Evolutionary conservation across 1,140 invertebrate genomes (phyloP), one percentile per base, ranked within the genome.

Genomic region (Dendroctonus valens): DNA sequence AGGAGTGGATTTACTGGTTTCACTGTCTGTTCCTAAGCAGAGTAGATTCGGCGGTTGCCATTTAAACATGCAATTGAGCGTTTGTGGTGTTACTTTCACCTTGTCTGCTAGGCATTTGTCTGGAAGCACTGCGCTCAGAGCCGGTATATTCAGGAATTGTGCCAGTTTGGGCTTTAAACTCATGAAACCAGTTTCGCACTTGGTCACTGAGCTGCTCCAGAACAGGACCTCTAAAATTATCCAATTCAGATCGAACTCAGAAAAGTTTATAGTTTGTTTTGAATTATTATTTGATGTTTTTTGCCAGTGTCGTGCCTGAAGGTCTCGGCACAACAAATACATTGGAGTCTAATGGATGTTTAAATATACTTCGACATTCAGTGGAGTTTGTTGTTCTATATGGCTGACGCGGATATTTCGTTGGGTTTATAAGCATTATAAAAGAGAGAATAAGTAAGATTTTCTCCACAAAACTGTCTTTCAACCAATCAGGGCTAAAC

Each of bases 71-170:
- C 14, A 48, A n/a, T n/a, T 14, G 7, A 5, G 46, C 46, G 46
- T 8, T 11, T 48, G 11, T 15, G 9, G 26, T 57, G 11, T 26
- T 26, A 7, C 26, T 26, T 26, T 26, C 72, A 86, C 87, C 85
- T 80, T 87, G 87, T 73, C 88, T 80, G 71, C 89, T 91, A 70
- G 94, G 92, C 75, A 96, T 88, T 41, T 89, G 81, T 67, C 88
- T 82, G 2, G 93, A 95, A 1, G 93, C 92, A 14, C 93, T 93
- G 72, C 90, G 88, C 76, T 96, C 93, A 59, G 89, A 91, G n/a
- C 91, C 88, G 4, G 94, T 94, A 72, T 93, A 88, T 70, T 96
- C 92, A 0, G 94, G 94, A 76, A 97, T 89, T 79, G 92, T 94
- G 37, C 91, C 92, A 15, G 91, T 92, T 67, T 88, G 85, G 53